Evolutionary conservation across 1,140 invertebrate species (phyloP), one percentile per base, ranked within the genome.

Genomic region (Grapholita molesta): DNA sequence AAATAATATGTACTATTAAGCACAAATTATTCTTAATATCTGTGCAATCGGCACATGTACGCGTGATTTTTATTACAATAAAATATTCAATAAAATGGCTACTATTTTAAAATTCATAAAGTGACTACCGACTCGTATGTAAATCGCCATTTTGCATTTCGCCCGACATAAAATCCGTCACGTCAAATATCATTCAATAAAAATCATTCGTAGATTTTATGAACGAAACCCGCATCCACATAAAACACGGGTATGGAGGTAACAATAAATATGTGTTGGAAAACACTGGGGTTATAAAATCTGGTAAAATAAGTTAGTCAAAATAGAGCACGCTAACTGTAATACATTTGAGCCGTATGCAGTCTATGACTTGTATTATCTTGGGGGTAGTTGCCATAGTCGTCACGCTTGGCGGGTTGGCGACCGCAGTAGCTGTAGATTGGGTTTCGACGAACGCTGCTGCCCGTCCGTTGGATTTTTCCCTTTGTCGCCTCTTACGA

Each of bases 101-200:
- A 30, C 55, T n/a, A 55, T 25, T 25, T 61, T 61, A 61, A 61
- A 61, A 61, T 28, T 12, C 8, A 24, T 30, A 55, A 61, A 61
- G 18, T 28, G 55, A 28, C 55, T 21, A 48, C 15, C 28, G 12
- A 32, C 28, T 24, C 55, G 28, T 28, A 61, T 61, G 55, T 21
- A 61, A 61, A 61, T 61, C 8, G 0, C 55, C 55, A 30, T 25
- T 61, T 30, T 57, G 25, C 55, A 48, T 48, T 48, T 28, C 28
- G 21, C 11, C 25, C 55, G 55, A 61, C 24, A 28, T 15, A 8
- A 61, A 61, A 61, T 61, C 15, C 12, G 25, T 61, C 25, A 61
- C 55, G 55, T 28, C 55, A 61, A 28, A 61, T 30, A 61, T 61
- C 55, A 61, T 30, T 61, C 55, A 28, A 61, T 28, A 61, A 61